Conservation (phyloP, 2,797 vertebrate species). For the Neosalanx taihuensis region DNA sequence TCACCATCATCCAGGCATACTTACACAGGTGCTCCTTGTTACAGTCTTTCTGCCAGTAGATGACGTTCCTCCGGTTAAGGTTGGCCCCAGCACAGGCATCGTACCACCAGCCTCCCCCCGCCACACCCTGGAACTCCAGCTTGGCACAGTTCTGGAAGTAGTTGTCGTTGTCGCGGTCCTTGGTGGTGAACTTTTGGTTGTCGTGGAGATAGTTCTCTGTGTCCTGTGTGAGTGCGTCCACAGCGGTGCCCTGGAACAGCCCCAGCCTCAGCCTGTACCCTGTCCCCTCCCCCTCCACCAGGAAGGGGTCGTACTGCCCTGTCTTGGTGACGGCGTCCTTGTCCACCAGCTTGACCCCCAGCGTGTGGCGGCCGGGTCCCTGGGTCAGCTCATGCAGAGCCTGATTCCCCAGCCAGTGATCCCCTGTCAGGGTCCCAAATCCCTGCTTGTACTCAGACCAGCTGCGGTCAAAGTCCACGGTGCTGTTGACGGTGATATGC, state of each 20-base stretch:
- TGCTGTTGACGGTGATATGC: constrained; percentile 83
- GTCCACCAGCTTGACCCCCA: constrained; percentile 83
- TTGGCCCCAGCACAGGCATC: constrained; percentile 82
- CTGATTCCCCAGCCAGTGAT: constrained; percentile 88
- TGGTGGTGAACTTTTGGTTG: constrained; percentile 86
- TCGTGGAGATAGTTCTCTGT: constrained; percentile 88
- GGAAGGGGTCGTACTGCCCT: constrained; percentile 77
- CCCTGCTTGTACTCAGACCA: constrained; percentile 81
- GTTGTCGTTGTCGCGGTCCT: constrained; percentile 85
- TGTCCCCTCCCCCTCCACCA: constrained; percentile 75
- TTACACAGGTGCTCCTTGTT: constrained; percentile 79
- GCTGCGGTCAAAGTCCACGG: constrained; percentile 78
- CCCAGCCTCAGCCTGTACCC: constrained; percentile 80
- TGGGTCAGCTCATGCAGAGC: constrained; percentile 77
- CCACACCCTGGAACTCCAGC: constrained; percentile 77
- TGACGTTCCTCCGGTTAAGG: constrained; percentile 81
- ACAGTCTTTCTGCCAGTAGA: constrained; percentile 87
- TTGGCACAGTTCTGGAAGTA: constrained; percentile 83
- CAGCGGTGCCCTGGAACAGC: constrained; percentile 77
- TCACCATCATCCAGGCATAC: constrained; percentile 85
- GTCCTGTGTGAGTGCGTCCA: constrained; percentile 80
- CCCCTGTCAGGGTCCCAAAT: constrained; percentile 75
- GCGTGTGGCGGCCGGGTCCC: constrained; percentile 67
- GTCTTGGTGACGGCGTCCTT: constrained; percentile 71
- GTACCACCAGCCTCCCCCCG: constrained; percentile 84